Conservation (phyloP, 2,113 vertebrate genomes). For the Gymnocephalus cernua region DNA sequence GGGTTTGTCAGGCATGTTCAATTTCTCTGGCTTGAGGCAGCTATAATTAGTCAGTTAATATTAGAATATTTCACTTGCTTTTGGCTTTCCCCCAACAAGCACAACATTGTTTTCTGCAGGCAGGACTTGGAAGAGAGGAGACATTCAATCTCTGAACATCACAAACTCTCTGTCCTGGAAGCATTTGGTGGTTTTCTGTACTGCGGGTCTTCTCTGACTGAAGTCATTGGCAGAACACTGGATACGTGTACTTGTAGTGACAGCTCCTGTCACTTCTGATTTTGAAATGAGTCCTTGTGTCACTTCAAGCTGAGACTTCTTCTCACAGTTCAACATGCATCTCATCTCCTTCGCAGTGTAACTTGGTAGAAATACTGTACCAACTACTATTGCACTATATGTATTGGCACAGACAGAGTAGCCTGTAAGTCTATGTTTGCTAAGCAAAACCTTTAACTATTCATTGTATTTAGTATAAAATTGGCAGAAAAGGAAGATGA, state of each 20-base stretch:
- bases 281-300: conserved; percentile 42
- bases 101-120: not conserved
- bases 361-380: not conserved
- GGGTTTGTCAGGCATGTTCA: no score
- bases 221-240: conserved; percentile 46
- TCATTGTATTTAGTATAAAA: not conserved
- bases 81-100: not conserved
- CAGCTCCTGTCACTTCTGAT: conserved; percentile 59
- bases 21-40: no score
- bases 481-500: not conserved
- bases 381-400: not conserved
- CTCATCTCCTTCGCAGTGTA: conserved; percentile 4
- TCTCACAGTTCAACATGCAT: conserved; percentile 33
- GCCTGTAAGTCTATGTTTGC: not conserved
- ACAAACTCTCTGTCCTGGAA: conserved; percentile 17
- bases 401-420: not conserved
- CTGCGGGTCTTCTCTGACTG: conserved; percentile 44
- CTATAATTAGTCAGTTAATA: not conserved
- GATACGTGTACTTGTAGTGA: conserved; percentile 49
- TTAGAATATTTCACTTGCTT: not conserved
- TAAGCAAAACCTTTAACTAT: not conserved
- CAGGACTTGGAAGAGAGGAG: not conserved
- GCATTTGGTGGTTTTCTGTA: conserved; percentile 20
- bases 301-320: conserved; percentile 44
- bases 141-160: conserved; percentile 1